Percentiles rank a stretch among this genome's conserved stretches.
phyloP scores from a whole-genome alignment of 2,888 invertebrate species.

The Drosophila tripunctata region DNA sequence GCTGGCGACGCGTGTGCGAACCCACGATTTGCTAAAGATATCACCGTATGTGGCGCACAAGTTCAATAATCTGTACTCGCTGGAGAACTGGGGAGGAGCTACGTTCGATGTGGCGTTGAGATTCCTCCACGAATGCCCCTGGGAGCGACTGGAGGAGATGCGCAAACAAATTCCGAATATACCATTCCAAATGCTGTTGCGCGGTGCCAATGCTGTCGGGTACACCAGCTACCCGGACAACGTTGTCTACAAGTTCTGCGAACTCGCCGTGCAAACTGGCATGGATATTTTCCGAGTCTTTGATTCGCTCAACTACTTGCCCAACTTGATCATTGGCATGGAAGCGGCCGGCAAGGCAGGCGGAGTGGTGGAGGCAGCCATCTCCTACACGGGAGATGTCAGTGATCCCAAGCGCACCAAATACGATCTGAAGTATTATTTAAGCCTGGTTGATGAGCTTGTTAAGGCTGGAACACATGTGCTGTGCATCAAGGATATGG shows the following conservation, averaged over 20 bases:
- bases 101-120: slow-evolving; percentile 98
- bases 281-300: slow-evolving; percentile 99
- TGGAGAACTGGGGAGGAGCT: slow-evolving; percentile 99
- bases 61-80: slow-evolving; percentile 93
- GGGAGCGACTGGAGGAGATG: slow-evolving; percentile 98
- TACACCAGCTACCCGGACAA: slow-evolving; percentile 99
- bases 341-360: slow-evolving; percentile 99
- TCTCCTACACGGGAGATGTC: slow-evolving; percentile 99
- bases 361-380: slow-evolving; percentile 98
- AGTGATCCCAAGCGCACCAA: slow-evolving; percentile 95
- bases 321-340: slow-evolving; percentile 97
- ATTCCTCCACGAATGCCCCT: slow-evolving; percentile 99
- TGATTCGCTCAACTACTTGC: slow-evolving; percentile 98
- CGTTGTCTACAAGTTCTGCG: slow-evolving; percentile 99
- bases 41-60: slow-evolving; percentile 98
- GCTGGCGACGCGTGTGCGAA: slow-evolving; percentile 96
- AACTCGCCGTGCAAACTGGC: slow-evolving; percentile 96
- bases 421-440: slow-evolving; percentile 97
- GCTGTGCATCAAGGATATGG: slow-evolving; percentile 98
- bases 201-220: slow-evolving; percentile 99
- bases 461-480: slow-evolving; percentile 98
- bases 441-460: slow-evolving; percentile 95
- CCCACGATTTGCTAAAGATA: slow-evolving; percentile 94
- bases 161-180: slow-evolving; percentile 96
- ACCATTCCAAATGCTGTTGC: slow-evolving; percentile 99